Evolutionary conservation across 2,113 vertebrate species (phyloP).

Genomic region (Cyphomyrus discorhynchus): DNA sequence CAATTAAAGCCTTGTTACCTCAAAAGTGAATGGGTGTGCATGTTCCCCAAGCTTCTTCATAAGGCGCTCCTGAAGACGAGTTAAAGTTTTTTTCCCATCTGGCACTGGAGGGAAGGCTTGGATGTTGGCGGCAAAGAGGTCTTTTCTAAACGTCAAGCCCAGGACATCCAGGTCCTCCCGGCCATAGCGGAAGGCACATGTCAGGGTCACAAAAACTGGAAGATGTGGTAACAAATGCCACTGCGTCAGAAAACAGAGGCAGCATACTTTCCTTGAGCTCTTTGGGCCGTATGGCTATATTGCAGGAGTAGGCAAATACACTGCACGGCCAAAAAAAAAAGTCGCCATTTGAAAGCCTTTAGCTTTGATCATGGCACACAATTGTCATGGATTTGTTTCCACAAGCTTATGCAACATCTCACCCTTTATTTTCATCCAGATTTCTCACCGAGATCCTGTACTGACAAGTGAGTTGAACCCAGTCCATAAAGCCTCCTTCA

Average conservation of each 20-base stretch:
- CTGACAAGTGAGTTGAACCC: too few species aligned
- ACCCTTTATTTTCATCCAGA: too few species aligned
- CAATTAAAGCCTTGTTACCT: conserved; percentile 52
- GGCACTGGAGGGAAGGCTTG: conserved; percentile 80
- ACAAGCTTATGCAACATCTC: too few species aligned
- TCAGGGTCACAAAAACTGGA: conserved; percentile 86
- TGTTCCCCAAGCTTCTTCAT: conserved; percentile 93
- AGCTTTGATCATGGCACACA: too few species aligned
- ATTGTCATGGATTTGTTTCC: too few species aligned
- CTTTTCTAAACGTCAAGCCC: conserved; percentile 88
- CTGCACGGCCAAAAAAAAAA: too few species aligned
- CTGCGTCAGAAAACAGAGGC: neutral
- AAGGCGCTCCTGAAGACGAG: conserved; percentile 84
- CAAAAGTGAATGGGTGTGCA: conserved; percentile 87
- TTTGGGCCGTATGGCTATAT: neutral
- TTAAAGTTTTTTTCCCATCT: conserved; percentile 75
- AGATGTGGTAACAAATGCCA: neutral
- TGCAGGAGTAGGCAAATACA: neutral
- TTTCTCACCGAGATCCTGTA: too few species aligned
- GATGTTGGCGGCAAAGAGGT: conserved; percentile 82
- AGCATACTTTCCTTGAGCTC: neutral
- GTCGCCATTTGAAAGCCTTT: too few species aligned
- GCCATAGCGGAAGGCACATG: conserved; percentile 92
- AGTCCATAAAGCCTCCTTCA: too few species aligned
- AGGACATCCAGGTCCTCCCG: conserved; percentile 91